Evolutionary conservation across 1,140 invertebrate species (phyloP).

Genomic region (Diorhabda elongata): DNA sequence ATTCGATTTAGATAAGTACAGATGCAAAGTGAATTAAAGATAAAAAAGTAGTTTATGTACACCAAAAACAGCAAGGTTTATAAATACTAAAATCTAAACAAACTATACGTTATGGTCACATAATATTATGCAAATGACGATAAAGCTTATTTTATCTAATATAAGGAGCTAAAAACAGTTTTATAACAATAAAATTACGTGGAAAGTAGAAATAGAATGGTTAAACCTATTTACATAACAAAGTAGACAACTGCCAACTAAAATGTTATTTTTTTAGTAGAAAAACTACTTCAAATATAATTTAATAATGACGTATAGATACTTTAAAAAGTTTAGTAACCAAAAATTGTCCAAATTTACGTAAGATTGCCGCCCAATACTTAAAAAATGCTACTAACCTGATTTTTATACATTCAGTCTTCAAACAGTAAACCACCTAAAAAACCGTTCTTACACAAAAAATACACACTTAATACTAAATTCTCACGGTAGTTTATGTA

Average conservation of each 20-base stretch:
- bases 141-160: not conserved
- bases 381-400: conserved; percentile 16
- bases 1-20: too few relatives aligned
- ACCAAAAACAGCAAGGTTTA: not conserved
- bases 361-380: not conserved
- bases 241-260: conserved; percentile 1
- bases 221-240: conserved; percentile 6
- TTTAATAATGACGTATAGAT: not conserved
- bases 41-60: not conserved
- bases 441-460: not conserved
- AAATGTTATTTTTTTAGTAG: not conserved
- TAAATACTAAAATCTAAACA: not conserved
- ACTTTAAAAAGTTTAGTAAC: not conserved
- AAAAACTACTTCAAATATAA: not conserved
- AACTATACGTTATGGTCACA: not conserved
- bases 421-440: not conserved
- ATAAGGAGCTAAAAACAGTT: too few relatives aligned
- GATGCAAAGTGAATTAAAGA: not conserved
- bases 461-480: conserved; percentile 8
- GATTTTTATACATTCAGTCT: conserved; percentile 11
- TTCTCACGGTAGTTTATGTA: conserved; percentile 7
- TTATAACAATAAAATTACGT: not conserved
- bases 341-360: not conserved
- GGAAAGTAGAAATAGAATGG: not conserved
- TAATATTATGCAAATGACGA: not conserved